A percentile compares a stretch with the other conserved stretches of the same genome.
Conservation (phyloP, 2,797 vertebrate genomes). For the Xiphophorus birchmanni region DNA sequence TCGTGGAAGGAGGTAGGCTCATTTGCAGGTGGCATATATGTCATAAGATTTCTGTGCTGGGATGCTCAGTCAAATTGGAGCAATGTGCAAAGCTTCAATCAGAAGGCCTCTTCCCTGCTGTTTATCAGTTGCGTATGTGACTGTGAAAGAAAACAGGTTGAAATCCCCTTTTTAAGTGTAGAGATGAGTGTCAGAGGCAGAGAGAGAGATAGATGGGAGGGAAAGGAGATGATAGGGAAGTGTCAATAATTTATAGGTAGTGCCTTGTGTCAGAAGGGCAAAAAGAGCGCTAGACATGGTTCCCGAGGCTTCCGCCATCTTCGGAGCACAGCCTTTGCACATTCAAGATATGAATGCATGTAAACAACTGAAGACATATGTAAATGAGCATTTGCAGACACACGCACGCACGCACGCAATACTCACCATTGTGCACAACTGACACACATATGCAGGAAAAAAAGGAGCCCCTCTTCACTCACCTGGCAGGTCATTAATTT, state of each 20-base stretch:
- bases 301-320: slow-evolving; percentile 67
- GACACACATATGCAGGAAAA: slow-evolving; percentile 50
- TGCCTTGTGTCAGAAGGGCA: slow-evolving; percentile 76
- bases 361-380: slow-evolving; percentile 65
- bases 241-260: slow-evolving; percentile 87
- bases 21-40: slow-evolving; percentile 53
- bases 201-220: slow-evolving; percentile 45
- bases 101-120: slow-evolving; percentile 50
- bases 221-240: slow-evolving; percentile 60
- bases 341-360: slow-evolving; percentile 26
- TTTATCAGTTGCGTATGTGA: slow-evolving; percentile 38
- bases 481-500: slow-evolving; percentile 85
- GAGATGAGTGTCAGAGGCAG: slow-evolving; percentile 41
- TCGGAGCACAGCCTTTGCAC: slow-evolving; percentile 43
- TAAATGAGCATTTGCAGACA: slow-evolving; percentile 58
- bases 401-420: slow-evolving; percentile 28
- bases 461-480: slow-evolving; percentile 69
- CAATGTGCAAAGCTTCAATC: slow-evolving; percentile 69
- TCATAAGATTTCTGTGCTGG: slow-evolving; percentile 52
- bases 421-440: slow-evolving; percentile 42
- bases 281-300: slow-evolving; percentile 62
- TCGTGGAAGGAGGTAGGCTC: slow-evolving; percentile 58
- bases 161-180: slow-evolving; percentile 70
- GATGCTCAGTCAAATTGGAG: slow-evolving; percentile 52
- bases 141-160: slow-evolving; percentile 61